Evolutionary conservation across 2,888 invertebrate species (phyloP).

Genomic region (Scaptomyza reducta): DNA sequence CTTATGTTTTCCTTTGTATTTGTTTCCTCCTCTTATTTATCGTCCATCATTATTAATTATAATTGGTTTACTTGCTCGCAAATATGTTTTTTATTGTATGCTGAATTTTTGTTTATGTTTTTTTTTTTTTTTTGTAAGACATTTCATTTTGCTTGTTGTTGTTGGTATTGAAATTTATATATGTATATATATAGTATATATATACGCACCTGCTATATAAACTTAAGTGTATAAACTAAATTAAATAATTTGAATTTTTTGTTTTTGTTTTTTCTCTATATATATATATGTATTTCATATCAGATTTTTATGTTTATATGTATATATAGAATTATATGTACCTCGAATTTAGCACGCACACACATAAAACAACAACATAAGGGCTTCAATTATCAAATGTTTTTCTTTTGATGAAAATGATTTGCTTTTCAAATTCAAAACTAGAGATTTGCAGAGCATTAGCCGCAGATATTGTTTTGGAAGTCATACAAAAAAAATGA

Average conservation of each 20-base stretch:
- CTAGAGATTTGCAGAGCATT: conserved; percentile 34
- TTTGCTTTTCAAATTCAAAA: conserved; percentile 27
- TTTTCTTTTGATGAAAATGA: conserved; percentile 40
- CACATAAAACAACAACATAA: conserved; percentile 78
- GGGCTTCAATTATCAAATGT: conserved; percentile 25
- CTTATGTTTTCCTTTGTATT: conserved; percentile 58
- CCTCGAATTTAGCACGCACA: conserved; percentile 71
- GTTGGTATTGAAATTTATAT: conserved; percentile 54
- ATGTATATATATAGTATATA: conserved; percentile 17
- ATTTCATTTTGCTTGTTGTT: conserved; percentile 51
- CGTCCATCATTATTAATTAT: conserved; percentile 57
- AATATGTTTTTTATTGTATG: conserved; percentile 33
- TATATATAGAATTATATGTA: conserved; percentile 58
- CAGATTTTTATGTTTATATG: conserved; percentile 40
- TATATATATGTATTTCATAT: conserved; percentile 45
- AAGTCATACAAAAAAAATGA: conserved; percentile 37
- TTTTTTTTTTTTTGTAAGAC: conserved; percentile 63
- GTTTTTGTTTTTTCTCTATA: conserved; percentile 35
- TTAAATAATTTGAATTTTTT: conserved; percentile 72
- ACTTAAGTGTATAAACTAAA: conserved; percentile 79
- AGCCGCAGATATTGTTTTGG: conserved; percentile 34
- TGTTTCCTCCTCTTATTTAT: conserved; percentile 46
- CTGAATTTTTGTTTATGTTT: conserved; percentile 46
- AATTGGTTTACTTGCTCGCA: conserved; percentile 63
- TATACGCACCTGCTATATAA: conserved; percentile 79